Percentiles rank a stretch among this genome's conserved stretches.
Evolutionary conservation across 92 coral and sea anemone genomes (phyloP).

Genomic region (Meandrina meandrites): DNA sequence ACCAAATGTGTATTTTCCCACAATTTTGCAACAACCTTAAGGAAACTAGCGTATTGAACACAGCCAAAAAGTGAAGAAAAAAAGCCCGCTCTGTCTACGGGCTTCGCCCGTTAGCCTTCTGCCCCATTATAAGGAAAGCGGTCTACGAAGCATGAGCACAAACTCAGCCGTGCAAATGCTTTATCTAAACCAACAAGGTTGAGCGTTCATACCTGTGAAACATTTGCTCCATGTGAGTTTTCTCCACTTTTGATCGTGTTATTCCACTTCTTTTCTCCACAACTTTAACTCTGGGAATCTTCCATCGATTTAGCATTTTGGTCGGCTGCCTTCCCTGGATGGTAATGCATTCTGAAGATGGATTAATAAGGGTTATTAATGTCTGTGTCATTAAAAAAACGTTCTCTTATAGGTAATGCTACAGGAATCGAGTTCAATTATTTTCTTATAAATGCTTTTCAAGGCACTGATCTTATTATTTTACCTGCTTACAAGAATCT

Average conservation of each 20-base stretch:
- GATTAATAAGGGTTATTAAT: not conserved
- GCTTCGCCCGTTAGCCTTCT: not conserved
- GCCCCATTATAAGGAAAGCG: not conserved
- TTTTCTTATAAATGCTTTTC: no score
- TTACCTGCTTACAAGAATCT: no score
- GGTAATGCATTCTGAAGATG: slow-evolving; percentile 13
- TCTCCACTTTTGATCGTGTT: not conserved
- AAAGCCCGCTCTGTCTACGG: not conserved
- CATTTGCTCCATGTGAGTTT: not conserved
- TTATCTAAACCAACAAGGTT: not conserved
- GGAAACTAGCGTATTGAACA: no score
- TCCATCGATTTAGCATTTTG: not conserved
- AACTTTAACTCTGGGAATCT: not conserved
- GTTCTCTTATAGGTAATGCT: not conserved
- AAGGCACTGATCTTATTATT: no score
- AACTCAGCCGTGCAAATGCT: not conserved
- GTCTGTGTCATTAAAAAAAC: not conserved
- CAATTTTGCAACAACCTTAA: no score
- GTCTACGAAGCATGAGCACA: not conserved
- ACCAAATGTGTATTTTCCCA: no score
- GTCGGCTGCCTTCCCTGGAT: not conserved
- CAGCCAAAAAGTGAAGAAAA: not conserved
- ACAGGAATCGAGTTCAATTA: no score
- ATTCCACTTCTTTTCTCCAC: not conserved
- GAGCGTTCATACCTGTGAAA: not conserved